Evolutionary conservation across 1,140 invertebrate genomes (phyloP).

Genomic region (Calycopis cecrops): DNA sequence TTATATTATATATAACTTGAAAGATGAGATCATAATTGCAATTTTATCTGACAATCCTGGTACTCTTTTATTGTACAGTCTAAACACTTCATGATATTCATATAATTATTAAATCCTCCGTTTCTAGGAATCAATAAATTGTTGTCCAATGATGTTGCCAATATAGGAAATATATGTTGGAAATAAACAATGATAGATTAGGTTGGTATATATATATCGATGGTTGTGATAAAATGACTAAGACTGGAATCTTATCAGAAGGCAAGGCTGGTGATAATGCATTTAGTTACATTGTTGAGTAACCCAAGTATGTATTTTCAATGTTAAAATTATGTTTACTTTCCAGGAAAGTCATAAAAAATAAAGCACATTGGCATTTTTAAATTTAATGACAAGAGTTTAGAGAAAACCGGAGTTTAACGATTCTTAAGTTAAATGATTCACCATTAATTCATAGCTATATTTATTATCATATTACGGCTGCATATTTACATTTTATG

Average conservation of each 20-base stretch:
- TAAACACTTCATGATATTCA: neutral
- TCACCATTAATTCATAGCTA: too few relatives aligned
- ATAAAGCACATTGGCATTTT: neutral
- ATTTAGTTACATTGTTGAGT: neutral
- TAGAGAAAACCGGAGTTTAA: neutral
- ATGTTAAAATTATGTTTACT: too few relatives aligned
- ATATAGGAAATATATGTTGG: too few relatives aligned
- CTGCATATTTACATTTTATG: too few relatives aligned
- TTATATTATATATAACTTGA: too few relatives aligned
- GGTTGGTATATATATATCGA: too few relatives aligned
- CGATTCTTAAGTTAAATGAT: neutral
- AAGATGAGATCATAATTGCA: neutral
- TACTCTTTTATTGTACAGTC: neutral
- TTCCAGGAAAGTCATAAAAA: too few relatives aligned
- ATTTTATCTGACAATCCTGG: neutral
- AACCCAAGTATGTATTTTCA: too few relatives aligned
- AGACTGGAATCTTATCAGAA: neutral
- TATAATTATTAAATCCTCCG: neutral
- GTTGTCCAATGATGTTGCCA: neutral
- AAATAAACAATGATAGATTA: conserved; percentile 3
- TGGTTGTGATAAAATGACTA: conserved; percentile 1
- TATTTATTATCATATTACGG: too few relatives aligned
- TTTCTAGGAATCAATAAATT: neutral
- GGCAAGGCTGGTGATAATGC: conserved; percentile 6
- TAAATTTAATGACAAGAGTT: neutral